Evolutionary conservation across 2,113 vertebrate species (phyloP).

Genomic region (Apteryx owenii): DNA sequence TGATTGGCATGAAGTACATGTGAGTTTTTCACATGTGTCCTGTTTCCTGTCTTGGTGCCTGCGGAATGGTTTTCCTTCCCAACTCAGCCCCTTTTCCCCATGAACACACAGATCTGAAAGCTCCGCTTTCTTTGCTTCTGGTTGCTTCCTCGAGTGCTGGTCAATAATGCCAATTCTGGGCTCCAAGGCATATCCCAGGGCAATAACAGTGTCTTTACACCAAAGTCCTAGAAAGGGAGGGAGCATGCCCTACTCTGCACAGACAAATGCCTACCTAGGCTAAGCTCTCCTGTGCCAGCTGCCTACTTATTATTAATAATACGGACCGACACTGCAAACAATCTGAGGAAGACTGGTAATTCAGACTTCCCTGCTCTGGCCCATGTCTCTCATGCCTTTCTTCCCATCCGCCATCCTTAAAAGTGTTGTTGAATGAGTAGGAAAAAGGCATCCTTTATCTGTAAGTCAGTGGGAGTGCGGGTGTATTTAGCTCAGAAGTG

Average conservation of each 20-base stretch:
- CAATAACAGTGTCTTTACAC: not conserved
- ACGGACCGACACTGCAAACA: not conserved
- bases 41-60: not conserved
- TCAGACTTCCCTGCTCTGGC: not conserved
- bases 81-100: not conserved
- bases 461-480: not conserved
- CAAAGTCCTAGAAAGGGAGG: not conserved
- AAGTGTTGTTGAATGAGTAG: not conserved
- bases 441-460: not conserved
- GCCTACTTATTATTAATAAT: not conserved
- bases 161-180: not conserved
- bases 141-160: not conserved
- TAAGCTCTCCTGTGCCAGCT: not conserved
- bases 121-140: not conserved
- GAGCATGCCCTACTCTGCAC: not conserved
- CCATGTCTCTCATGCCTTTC: not conserved
- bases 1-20: not conserved
- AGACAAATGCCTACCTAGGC: not conserved
- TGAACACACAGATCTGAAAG: not conserved
- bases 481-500: not conserved
- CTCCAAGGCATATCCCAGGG: not conserved
- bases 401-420: not conserved
- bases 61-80: not conserved
- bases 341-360: not conserved
- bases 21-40: not conserved